phyloP scores from a whole-genome alignment of 92 coral and sea anemone genomes.

The Epizoanthus illoricatus region DNA sequence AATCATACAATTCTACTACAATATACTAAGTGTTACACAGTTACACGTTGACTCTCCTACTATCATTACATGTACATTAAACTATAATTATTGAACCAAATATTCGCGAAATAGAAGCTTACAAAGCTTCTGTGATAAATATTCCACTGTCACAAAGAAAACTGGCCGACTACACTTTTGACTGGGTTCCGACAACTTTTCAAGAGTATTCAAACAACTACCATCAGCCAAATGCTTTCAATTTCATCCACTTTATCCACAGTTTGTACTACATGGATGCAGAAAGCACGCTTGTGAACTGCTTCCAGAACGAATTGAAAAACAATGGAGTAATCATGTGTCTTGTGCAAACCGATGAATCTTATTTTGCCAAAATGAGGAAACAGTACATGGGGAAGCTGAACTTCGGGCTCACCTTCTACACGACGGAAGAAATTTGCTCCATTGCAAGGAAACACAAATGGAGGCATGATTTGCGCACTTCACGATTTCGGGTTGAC shows the following conservation, averaged over 20 bases:
- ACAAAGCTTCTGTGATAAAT: slow-evolving; percentile 33
- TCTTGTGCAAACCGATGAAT: slow-evolving; percentile 51
- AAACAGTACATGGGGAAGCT: slow-evolving; percentile 44
- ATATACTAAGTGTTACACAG: no score
- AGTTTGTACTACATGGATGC: slow-evolving; percentile 59
- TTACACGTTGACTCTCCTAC: no score
- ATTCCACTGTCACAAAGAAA: slow-evolving; percentile 46
- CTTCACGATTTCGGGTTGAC: slow-evolving; percentile 50
- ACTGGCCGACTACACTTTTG: slow-evolving; percentile 47
- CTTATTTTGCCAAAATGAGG: slow-evolving; percentile 39
- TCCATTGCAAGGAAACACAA: slow-evolving; percentile 50
- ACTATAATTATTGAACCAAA: slow-evolving; percentile 50
- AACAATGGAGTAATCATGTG: slow-evolving; percentile 56
- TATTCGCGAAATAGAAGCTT: slow-evolving; percentile 44
- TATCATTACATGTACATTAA: no score
- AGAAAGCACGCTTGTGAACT: slow-evolving; percentile 45
- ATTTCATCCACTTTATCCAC: slow-evolving; percentile 52
- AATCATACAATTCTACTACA: no score
- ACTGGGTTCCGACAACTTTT: slow-evolving; percentile 55
- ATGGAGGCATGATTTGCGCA: slow-evolving; percentile 53
- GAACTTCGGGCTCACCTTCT: slow-evolving; percentile 28
- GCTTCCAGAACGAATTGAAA: slow-evolving; percentile 46
- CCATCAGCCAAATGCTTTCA: slow-evolving; percentile 40
- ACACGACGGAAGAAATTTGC: slow-evolving; percentile 49
- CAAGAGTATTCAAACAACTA: slow-evolving; percentile 43